Conservation (phyloP, 30 jellyfish, hydroid and myxozoan species). For the Rhopilema esculentum region DNA sequence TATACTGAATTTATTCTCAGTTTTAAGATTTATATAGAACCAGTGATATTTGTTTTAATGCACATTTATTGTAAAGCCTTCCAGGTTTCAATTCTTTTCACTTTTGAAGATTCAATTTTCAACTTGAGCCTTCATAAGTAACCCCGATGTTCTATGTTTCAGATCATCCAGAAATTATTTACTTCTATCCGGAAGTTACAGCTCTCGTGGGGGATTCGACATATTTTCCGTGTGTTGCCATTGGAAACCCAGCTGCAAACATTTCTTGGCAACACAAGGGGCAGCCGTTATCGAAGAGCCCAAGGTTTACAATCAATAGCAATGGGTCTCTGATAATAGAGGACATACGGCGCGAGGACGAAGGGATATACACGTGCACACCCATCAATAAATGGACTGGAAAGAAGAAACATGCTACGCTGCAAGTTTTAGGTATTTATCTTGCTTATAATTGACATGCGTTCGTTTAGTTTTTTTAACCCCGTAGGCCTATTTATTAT, state of each 20-base stretch:
- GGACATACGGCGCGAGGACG: slow-evolving; percentile 67
- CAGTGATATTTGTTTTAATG: too few species aligned
- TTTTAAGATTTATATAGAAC: too few species aligned
- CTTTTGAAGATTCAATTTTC: too few species aligned
- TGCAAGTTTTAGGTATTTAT: slow-evolving; percentile 76
- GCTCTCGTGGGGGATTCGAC: slow-evolving; percentile 69
- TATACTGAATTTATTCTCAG: too few species aligned
- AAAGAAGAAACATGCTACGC: slow-evolving; percentile 60
- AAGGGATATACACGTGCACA: slow-evolving; percentile 87
- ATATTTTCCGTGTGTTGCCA: slow-evolving; percentile 92
- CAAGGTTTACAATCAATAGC: slow-evolving; percentile 53
- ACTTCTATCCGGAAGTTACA: slow-evolving; percentile 51
- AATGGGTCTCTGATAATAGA: slow-evolving; percentile 90
- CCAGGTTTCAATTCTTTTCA: too few species aligned
- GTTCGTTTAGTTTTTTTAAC: background rate
- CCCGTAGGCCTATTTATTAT: background rate
- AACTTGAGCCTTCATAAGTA: too few species aligned
- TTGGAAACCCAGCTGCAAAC: slow-evolving; percentile 97
- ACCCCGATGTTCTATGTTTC: background rate
- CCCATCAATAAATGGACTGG: slow-evolving; percentile 90
- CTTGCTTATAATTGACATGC: too few species aligned
- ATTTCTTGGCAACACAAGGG: slow-evolving; percentile 86
- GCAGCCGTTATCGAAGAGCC: slow-evolving; percentile 10
- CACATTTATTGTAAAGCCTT: too few species aligned
- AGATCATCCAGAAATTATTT: slow-evolving; percentile 86